Conservation (phyloP, 1,140 invertebrate species). For the Bombyx mori region ASM3026992v2 NC_085112.1:6702501-6703000, state of each 20-base stretch:
- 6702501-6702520: constrained; percentile 67
- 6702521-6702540: constrained; percentile 66
- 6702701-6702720: constrained; percentile 52
- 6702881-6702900: too few relatives aligned
- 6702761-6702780: constrained; percentile 32
- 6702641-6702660: constrained; percentile 50
- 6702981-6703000: too few relatives aligned
- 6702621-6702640: constrained; percentile 69
- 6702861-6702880: too few relatives aligned
- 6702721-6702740: constrained; percentile 65
- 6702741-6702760: constrained; percentile 34
- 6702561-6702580: constrained; percentile 61
- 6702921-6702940: too few relatives aligned
- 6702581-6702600: constrained; percentile 70
- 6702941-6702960: too few relatives aligned
- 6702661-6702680: constrained; percentile 43
- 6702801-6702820: too few relatives aligned
- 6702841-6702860: too few relatives aligned
- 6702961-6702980: too few relatives aligned
- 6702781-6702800: too few relatives aligned
- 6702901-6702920: too few relatives aligned
- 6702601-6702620: constrained; percentile 69
- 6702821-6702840: too few relatives aligned
- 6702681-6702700: constrained; percentile 61
- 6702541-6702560: constrained; percentile 70